These are phyloP conservation scores for Ctenopoma multispine DNA, from an alignment of 2,797 vertebrate species.

Conservation along the genomic window DNA sequence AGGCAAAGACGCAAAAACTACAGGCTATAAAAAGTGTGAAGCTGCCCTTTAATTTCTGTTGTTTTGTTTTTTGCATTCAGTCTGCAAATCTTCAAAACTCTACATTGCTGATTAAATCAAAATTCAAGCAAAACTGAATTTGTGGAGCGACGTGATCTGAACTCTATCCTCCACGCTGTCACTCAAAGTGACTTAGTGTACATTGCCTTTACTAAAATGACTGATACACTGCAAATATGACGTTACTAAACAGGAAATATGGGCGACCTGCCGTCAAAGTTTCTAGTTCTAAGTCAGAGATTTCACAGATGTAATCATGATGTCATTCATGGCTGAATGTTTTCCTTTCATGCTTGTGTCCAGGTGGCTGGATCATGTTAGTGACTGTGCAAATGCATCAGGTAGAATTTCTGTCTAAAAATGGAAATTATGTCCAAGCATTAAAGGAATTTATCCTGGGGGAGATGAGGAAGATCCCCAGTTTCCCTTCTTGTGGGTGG, in stretches of 20 bases:
- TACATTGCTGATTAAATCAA: too few species aligned
- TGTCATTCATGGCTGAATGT: too few species aligned
- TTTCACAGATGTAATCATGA: too few species aligned
- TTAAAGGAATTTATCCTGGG: slow-evolving; percentile 62
- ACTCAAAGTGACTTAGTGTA: slow-evolving; percentile 35
- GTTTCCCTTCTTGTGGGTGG: slow-evolving; percentile 61
- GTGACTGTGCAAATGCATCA: too few species aligned
- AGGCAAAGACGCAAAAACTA: not conserved
- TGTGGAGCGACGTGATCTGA: not conserved
- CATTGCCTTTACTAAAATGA: too few species aligned
- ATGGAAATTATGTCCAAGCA: too few species aligned
- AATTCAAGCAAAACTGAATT: not conserved
- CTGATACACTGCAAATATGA: not conserved
- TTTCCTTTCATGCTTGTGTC: slow-evolving; percentile 30
- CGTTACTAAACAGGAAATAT: not conserved
- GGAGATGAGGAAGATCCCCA: slow-evolving; percentile 20
- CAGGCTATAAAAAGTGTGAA: too few species aligned
- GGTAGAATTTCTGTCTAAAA: too few species aligned
- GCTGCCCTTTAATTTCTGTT: too few species aligned
- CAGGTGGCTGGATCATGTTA: slow-evolving; percentile 32
- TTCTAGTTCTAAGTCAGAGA: not conserved
- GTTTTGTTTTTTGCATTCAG: too few species aligned
- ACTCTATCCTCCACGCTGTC: slow-evolving; percentile 28
- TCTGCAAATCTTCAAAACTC: too few species aligned
- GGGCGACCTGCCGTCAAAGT: too few species aligned